phyloP scores from a whole-genome alignment of 1,140 invertebrate genomes.

The Battus philenor region DNA sequence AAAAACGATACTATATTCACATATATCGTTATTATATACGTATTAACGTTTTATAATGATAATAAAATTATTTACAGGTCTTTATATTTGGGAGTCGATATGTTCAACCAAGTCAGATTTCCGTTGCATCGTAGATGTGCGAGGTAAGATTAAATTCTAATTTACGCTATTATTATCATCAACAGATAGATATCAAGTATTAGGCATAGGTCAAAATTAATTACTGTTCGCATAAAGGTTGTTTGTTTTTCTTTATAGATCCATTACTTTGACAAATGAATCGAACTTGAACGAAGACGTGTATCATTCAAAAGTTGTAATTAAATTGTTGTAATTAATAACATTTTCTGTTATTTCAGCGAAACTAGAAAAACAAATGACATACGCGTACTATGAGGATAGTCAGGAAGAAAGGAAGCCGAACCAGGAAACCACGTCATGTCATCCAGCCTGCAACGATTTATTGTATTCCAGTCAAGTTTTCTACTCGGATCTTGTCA shows the following conservation, averaged over 20 bases:
- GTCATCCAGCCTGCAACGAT: conserved; percentile 61
- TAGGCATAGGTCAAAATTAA: too few relatives aligned
- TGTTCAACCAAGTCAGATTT: conserved; percentile 52
- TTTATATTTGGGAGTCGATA: conserved; percentile 35
- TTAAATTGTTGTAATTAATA: too few relatives aligned
- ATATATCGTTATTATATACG: background rate
- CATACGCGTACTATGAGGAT: conserved; percentile 54
- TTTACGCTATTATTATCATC: too few relatives aligned
- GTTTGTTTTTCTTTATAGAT: too few relatives aligned
- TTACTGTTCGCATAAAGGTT: too few relatives aligned
- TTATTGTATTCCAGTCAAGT: conserved; percentile 57
- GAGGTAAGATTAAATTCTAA: conserved; percentile 22
- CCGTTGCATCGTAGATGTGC: conserved; percentile 41
- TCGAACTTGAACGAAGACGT: too few relatives aligned
- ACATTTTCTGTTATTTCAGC: conserved; percentile 23
- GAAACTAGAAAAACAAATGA: conserved; percentile 46
- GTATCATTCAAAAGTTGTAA: too few relatives aligned
- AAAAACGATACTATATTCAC: background rate
- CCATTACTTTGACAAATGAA: too few relatives aligned
- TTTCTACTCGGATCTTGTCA: conserved; percentile 58
- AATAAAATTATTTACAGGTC: conserved; percentile 33
- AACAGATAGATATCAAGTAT: too few relatives aligned
- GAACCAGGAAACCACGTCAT: conserved; percentile 37
- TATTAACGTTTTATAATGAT: background rate
- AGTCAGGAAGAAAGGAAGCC: conserved; percentile 41